phyloP scores from a whole-genome alignment of 2,113 vertebrate species.

The Anoplopoma fimbria region DNA sequence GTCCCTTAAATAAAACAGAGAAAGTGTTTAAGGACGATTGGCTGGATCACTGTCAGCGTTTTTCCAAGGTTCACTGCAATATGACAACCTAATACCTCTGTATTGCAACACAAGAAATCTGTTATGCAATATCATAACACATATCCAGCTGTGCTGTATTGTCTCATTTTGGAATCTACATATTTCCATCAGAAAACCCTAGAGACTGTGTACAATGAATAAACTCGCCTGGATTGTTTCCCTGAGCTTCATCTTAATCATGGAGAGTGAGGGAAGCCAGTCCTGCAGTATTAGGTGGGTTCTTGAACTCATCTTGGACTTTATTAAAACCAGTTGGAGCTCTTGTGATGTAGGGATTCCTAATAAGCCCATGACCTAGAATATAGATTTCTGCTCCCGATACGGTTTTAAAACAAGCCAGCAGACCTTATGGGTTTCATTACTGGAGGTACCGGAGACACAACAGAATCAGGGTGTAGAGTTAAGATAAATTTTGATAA shows the following conservation, averaged over 20 bases:
- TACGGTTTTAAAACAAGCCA: conserved; percentile 7
- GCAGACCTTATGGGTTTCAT: conserved; percentile 23
- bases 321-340: conserved; percentile 59
- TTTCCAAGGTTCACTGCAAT: background rate
- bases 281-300: conserved; percentile 1
- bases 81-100: background rate
- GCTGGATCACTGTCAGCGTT: background rate
- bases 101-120: background rate
- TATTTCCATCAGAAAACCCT: conserved; percentile 1
- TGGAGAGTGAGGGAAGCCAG: conserved; percentile 17
- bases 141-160: conserved; percentile 2
- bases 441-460: background rate
- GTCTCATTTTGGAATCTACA: background rate
- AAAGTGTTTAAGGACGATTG: background rate
- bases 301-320: conserved; percentile 43
- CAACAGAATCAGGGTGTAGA: background rate
- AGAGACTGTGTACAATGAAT: background rate
- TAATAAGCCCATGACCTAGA: conserved; percentile 26
- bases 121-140: background rate
- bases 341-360: conserved; percentile 25
- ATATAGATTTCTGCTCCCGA: conserved; percentile 21
- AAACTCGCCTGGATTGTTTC: background rate
- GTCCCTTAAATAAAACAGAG: conserved; percentile 1
- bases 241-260: conserved; percentile 21
- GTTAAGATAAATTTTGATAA: background rate